phyloP scores from a whole-genome alignment of 2,888 invertebrate genomes.

The Ceramica pisi region DNA sequence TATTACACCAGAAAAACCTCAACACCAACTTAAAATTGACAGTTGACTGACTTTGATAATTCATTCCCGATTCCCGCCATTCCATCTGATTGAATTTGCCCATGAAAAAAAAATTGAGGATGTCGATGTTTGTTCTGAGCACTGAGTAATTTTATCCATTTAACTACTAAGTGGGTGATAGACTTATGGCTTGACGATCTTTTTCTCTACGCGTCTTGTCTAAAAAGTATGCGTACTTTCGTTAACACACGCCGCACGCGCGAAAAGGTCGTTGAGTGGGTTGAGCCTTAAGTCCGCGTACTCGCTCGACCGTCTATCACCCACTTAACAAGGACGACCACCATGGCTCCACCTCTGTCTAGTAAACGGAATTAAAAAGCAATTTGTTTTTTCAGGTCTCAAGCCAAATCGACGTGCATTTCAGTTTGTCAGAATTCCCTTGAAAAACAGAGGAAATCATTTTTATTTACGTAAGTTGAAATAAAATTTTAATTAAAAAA shows the following conservation, averaged over 20 bases:
- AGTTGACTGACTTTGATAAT: slow-evolving; percentile 32
- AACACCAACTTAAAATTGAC: neutral
- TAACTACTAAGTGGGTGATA: too few relatives aligned
- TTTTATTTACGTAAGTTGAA: neutral
- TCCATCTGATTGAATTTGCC: slow-evolving; percentile 10
- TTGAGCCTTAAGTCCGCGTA: too few relatives aligned
- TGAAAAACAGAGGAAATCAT: neutral
- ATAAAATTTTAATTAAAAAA: neutral
- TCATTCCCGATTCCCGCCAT: slow-evolving; percentile 31
- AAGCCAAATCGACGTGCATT: neutral
- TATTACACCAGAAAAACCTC: neutral
- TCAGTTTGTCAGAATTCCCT: neutral
- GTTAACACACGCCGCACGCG: too few relatives aligned
- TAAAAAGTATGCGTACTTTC: too few relatives aligned
- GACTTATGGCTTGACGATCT: too few relatives aligned
- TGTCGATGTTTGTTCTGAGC: neutral
- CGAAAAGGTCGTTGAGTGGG: too few relatives aligned
- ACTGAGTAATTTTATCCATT: too few relatives aligned
- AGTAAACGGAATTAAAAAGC: too few relatives aligned
- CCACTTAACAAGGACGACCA: too few relatives aligned
- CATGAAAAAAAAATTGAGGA: neutral
- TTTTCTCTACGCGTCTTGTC: too few relatives aligned
- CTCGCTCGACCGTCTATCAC: too few relatives aligned
- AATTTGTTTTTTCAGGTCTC: neutral
- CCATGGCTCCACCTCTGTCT: too few relatives aligned